A percentile compares a stretch with the other conserved stretches of the same genome.
Conservation (phyloP, 2,888 invertebrate species). For the Bimastos eiseni region DNA sequence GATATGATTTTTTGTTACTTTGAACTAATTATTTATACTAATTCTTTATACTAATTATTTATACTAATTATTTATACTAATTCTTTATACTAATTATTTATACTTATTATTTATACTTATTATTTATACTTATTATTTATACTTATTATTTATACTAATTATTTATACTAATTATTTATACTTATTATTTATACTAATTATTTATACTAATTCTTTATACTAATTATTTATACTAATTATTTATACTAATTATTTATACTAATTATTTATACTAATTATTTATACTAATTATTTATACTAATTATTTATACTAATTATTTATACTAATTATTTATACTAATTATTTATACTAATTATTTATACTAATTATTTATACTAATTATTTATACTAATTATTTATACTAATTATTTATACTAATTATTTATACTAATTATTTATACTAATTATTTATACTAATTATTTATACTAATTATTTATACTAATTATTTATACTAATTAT, state of each 20-base stretch:
- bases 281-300: not conserved
- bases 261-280: not conserved
- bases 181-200: not conserved
- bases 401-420: not conserved
- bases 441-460: not conserved
- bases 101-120: constrained; percentile 19
- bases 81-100: not conserved
- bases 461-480: not conserved
- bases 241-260: not conserved
- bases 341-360: not conserved
- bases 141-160: not conserved
- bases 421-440: not conserved
- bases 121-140: not conserved
- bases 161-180: no score
- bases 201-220: not conserved
- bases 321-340: not conserved
- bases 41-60: not conserved
- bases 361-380: not conserved
- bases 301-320: not conserved
- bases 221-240: not conserved
- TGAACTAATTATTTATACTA: not conserved
- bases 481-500: not conserved
- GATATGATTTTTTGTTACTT: no score
- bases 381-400: not conserved
- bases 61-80: no score